Conservation (phyloP, 2,888 invertebrate species). For the Pterostichus madidus region DNA sequence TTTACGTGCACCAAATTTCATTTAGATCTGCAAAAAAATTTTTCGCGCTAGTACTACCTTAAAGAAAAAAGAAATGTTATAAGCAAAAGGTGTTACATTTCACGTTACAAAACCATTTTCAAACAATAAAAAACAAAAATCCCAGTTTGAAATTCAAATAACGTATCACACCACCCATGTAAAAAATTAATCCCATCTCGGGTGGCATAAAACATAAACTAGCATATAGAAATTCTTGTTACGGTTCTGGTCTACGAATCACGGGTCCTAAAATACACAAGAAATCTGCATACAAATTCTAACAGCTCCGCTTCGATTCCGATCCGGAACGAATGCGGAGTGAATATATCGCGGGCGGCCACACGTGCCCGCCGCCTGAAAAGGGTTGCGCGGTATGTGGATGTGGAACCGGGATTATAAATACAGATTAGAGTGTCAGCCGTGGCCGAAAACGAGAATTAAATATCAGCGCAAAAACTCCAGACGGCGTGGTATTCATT, state of each 20-base stretch:
- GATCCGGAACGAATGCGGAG: conserved; percentile 11
- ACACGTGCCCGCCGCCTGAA: background rate
- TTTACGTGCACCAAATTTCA: too few species aligned
- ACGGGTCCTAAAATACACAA: conserved; percentile 7
- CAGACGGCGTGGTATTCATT: too few species aligned
- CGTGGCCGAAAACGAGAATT: conserved; percentile 23
- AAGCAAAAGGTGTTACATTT: too few species aligned
- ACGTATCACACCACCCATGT: background rate
- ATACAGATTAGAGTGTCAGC: conserved; percentile 19
- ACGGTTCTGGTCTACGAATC: conserved; percentile 11
- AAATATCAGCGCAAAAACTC: background rate
- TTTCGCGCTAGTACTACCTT: too few species aligned
- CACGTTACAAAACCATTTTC: too few species aligned
- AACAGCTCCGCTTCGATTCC: conserved; percentile 2
- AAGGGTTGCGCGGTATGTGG: background rate
- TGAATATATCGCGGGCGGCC: conserved; percentile 18
- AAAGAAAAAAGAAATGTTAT: too few species aligned
- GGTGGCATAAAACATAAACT: background rate
- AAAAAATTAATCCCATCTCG: background rate
- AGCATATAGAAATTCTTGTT: conserved; percentile 8
- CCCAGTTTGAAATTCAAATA: too few species aligned
- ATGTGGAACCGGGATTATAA: conserved; percentile 3
- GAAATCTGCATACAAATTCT: conserved; percentile 35
- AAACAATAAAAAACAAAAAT: too few species aligned
- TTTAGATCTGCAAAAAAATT: too few species aligned